Evolutionary conservation across 2,113 vertebrate species (phyloP), one percentile per base, ranked within the genome.

Genomic region (Hippocampus barbouri): DNA sequence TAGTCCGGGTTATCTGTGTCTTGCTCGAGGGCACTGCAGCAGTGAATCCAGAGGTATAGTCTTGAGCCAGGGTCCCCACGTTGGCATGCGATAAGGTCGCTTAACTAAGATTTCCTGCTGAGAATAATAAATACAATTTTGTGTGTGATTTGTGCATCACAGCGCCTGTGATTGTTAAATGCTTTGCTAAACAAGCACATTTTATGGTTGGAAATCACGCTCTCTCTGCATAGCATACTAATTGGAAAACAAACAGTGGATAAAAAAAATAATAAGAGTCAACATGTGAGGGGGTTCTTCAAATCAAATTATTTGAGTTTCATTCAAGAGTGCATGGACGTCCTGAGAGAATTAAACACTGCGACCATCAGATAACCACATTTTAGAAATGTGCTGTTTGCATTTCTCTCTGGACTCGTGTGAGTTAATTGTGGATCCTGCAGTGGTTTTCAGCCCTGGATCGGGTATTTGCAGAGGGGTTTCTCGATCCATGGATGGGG

Each of bases 101-200:
- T 6, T 30, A 14, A 59, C 23, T 59, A 27, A 59, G 25, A 38
- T 61, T 61, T 20, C 59, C 16, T 34, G 27, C 57, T 60, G 57
- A 60, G 57, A 38, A 6, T 38, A 60, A 60, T 60, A 60, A 60
- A 34, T 60, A 30, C 5, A 60, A 49, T 38, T 49, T 49, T 59
- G 57, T 2, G 11, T 15, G 57, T 23, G 25, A 27, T 59, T 59
- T 27, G 27, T 59, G 57, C 57, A 23, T 0, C 57, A 23, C 57
- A 30, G 23, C n/a, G 12, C 23, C 57, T 59, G 25, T 59, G 57
- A 59, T 59, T 30, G 57, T 59, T 14, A 59, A 59, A 59, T 59
- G 57, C 57, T 59, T 59, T 59, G 27, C 57, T 59, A 59, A 59
- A 59, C 57, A 59, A 59, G 57, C 57, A 27, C 23, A 59, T 59